A percentile compares a stretch with the other conserved stretches of the same genome.
These are phyloP conservation scores for pig (Sus scrofa) DNA, from an alignment of 2,113 vertebrate species.

Conservation along the genomic window DNA sequence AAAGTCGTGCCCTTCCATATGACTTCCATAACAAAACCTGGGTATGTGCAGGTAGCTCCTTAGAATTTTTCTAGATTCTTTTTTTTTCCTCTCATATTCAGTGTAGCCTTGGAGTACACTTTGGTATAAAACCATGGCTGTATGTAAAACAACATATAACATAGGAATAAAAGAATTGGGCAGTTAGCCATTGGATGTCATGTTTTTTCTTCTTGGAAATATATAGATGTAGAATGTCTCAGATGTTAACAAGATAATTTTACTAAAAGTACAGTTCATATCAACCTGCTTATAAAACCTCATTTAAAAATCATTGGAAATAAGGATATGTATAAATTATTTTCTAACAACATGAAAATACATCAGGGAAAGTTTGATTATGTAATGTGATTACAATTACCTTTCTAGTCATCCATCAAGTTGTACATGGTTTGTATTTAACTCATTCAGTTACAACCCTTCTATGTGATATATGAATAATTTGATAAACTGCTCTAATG, in stretches of 20 bases:
- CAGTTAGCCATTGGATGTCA: conserved; percentile 39
- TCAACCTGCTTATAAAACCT: neutral
- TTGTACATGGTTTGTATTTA: neutral
- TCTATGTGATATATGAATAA: neutral
- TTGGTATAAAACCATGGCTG: neutral
- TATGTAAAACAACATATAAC: neutral
- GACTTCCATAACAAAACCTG: neutral
- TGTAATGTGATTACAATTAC: neutral
- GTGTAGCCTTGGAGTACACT: neutral
- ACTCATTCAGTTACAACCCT: neutral
- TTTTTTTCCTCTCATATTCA: neutral
- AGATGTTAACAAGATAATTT: neutral
- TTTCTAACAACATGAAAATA: neutral
- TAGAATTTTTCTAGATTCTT: neutral
- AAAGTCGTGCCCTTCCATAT: neutral
- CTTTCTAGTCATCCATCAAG: neutral
- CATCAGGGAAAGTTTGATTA: neutral
- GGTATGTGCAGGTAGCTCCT: neutral
- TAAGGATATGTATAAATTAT: neutral
- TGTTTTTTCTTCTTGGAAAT: neutral
- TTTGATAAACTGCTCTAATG: neutral
- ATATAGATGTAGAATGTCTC: neutral
- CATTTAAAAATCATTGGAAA: neutral
- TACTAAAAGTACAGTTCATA: neutral
- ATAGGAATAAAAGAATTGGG: neutral